These are phyloP conservation scores for Eleutherodactylus coqui DNA, from an alignment of 2,797 vertebrate genomes.

Conservation along the genomic window DNA sequence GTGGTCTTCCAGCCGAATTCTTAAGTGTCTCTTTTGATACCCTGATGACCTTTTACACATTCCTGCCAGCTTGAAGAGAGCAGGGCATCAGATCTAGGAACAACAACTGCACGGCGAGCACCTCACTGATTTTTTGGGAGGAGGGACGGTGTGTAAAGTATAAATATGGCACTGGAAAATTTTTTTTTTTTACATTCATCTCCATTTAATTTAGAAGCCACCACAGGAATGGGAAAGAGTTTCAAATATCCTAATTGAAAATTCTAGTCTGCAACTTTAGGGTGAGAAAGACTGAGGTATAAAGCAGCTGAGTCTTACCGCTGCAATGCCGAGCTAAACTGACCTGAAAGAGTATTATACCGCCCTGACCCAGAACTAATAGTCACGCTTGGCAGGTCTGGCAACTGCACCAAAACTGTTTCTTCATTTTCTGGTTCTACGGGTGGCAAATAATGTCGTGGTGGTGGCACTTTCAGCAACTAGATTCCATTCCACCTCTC, in stretches of 20 bases:
- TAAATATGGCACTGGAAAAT: not conserved
- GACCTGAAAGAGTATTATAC: too few relatives aligned
- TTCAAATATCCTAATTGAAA: not conserved
- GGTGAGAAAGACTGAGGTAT: not conserved
- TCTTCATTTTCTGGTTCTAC: too few relatives aligned
- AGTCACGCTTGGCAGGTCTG: too few relatives aligned
- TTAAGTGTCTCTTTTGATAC: constrained; percentile 23
- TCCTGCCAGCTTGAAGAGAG: constrained; percentile 28
- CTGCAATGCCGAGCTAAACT: too few relatives aligned
- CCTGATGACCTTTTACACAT: constrained; percentile 27
- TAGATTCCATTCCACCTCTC: too few relatives aligned
- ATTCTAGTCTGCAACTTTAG: not conserved
- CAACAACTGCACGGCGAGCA: constrained; percentile 34
- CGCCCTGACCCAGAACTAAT: too few relatives aligned
- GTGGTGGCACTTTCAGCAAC: too few relatives aligned
- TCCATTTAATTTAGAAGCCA: not conserved
- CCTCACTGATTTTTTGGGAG: not conserved
- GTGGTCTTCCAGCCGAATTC: constrained; percentile 30
- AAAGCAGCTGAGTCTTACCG: not conserved
- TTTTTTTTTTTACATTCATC: not conserved
- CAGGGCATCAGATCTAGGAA: constrained; percentile 35
- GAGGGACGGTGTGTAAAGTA: not conserved
- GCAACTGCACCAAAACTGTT: too few relatives aligned
- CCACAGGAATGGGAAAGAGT: not conserved
- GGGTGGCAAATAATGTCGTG: too few relatives aligned